Evolutionary conservation across 2,113 vertebrate species (phyloP).

Genomic region (Psophia crepitans): DNA sequence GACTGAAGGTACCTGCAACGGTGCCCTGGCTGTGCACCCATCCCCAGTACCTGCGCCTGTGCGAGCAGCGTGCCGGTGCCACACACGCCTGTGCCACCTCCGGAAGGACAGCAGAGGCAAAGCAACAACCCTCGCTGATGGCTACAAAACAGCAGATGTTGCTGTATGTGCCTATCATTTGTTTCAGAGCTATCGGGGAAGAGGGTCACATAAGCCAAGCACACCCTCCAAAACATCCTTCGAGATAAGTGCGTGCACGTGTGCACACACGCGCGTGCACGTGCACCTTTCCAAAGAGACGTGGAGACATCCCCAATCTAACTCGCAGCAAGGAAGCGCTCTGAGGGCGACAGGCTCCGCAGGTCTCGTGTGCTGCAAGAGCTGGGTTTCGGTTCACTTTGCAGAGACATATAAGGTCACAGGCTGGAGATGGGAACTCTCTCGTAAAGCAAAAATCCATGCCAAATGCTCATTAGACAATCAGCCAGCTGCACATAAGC

Average conservation of each 20-base stretch:
- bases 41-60: background rate
- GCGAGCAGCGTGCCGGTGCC: background rate
- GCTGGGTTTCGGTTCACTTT: background rate
- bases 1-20: fast-evolving
- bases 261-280: background rate
- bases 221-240: background rate
- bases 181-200: background rate
- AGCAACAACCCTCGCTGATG: background rate
- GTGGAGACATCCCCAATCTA: background rate
- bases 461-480: background rate
- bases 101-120: background rate
- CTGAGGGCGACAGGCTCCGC: background rate
- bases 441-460: background rate
- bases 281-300: background rate
- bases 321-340: background rate
- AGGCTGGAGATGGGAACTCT: background rate
- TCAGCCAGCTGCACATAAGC: background rate
- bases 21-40: background rate
- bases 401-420: background rate
- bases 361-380: background rate
- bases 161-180: background rate
- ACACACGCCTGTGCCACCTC: background rate
- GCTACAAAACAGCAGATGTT: background rate
- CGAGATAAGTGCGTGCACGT: fast-evolving
- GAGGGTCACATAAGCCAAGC: background rate